Evolutionary conservation across 1,140 invertebrate species (phyloP).

Genomic region (Dendroctonus ponderosae): DNA sequence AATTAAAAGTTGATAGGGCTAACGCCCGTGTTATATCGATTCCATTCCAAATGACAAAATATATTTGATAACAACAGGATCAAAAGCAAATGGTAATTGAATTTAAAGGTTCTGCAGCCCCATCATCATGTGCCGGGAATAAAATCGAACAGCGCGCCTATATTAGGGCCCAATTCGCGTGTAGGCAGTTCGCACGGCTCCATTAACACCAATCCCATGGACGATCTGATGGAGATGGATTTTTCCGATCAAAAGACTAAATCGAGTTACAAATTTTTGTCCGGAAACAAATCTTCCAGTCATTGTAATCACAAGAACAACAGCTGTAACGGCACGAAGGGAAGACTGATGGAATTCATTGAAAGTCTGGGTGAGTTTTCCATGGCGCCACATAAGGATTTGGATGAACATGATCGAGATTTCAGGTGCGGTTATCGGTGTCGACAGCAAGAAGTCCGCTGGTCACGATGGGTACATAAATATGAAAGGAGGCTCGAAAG

Average conservation of each 20-base stretch:
- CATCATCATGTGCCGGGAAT: conserved; percentile 45
- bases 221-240: conserved; percentile 79
- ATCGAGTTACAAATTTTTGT: conserved; percentile 24
- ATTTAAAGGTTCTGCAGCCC: conserved; percentile 41
- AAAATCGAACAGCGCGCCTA: conserved; percentile 62
- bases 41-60: too few species aligned
- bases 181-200: conserved; percentile 60
- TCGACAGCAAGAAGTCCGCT: conserved; percentile 39
- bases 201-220: conserved; percentile 68
- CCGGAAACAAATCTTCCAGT: conserved; percentile 40
- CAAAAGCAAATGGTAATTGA: too few species aligned
- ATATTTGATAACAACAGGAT: too few species aligned
- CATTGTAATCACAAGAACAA: conserved; percentile 15
- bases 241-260: conserved; percentile 55
- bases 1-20: too few species aligned
- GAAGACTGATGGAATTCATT: conserved; percentile 6
- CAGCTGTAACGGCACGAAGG: conserved; percentile 14
- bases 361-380: conserved; percentile 12
- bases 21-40: too few species aligned
- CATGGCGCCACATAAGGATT: conserved; percentile 51
- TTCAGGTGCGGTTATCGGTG: not conserved
- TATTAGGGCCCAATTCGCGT: conserved; percentile 52
- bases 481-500: conserved; percentile 52
- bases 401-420: not conserved
- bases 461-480: conserved; percentile 55